Conservation (phyloP, 2,797 vertebrate species). For the Hylomyscus alleni region DNA sequence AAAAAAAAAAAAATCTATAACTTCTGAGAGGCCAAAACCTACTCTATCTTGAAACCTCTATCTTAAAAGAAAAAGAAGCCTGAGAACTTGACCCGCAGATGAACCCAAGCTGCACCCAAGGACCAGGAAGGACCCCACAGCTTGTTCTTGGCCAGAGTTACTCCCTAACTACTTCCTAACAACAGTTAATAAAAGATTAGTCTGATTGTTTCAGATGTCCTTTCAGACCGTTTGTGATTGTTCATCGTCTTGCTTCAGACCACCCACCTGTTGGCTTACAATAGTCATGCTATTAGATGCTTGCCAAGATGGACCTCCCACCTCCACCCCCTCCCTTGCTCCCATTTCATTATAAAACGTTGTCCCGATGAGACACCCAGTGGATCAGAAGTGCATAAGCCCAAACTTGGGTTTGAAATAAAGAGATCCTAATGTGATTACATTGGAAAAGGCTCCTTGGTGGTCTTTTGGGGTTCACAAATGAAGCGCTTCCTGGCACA, state of each 20-base stretch:
- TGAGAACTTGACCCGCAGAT: background rate
- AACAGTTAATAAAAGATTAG: background rate
- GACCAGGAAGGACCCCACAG: background rate
- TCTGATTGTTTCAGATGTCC: background rate
- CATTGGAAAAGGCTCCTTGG: background rate
- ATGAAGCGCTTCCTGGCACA: background rate
- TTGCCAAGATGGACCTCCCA: background rate
- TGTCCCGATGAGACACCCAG: too few species aligned
- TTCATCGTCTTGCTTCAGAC: background rate
- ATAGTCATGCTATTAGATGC: background rate
- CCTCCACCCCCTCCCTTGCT: background rate
- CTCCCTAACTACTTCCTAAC: background rate
- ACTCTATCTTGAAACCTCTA: background rate
- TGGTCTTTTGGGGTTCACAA: background rate
- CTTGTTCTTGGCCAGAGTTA: background rate
- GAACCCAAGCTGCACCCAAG: too few species aligned
- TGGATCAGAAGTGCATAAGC: background rate
- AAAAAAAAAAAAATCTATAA: background rate
- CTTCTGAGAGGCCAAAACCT: background rate
- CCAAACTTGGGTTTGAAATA: background rate
- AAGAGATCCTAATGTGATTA: background rate
- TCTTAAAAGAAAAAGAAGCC: background rate
- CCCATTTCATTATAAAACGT: background rate
- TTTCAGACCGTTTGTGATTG: background rate
- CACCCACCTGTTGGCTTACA: background rate